Evolutionary conservation across 64 coral and sea anemone genomes (phyloP), one percentile per base, ranked within the genome.

Genomic region (Montipora foliosa): DNA sequence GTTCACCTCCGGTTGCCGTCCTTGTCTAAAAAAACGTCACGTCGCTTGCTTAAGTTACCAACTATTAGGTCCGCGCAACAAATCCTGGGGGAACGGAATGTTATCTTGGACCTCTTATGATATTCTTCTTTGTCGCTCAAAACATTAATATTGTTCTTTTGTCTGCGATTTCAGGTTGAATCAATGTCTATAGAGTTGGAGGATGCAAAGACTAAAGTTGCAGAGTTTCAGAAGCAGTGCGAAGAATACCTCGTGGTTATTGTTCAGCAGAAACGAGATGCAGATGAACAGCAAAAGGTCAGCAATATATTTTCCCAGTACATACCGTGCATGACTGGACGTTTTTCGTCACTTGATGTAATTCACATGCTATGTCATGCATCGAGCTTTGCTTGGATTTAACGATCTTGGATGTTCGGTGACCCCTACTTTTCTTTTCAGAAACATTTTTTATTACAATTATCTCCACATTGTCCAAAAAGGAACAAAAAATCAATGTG

Each of bases 251-350:
- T 99, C 73, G 98, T 99, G 24, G 95, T 96, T 5, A 99, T 99
- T 53, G 98, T 99, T 2, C 98, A 99, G 72, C 98, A 99, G 75
- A 99, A 99, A 62, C 77, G 98, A 89, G 98, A 99, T 59, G 98
- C 98, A 8, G 98, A 99, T 87, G 98, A 99, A 77, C 98, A 99
- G 19, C 98, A 99, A 44, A 99, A 99, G 92, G 98, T 99, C 94
- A 67, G 16, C 21, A 49, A 2, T 6, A 11, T 13, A 37, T 68
- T 47, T 47, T 4, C 4, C 22, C 5, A 29, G 11, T 19, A 13
- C 76, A 8, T 15, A 79, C 14, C 14, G 9, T 64, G 14, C 61
- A 16, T 64, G 13, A 64, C 53, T 64, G 61, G 9, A 64, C 9
- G 3, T 0, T 64, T 3, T 64, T 57, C 6, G 53, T 57, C 53